Evolutionary conservation across 2,797 vertebrate species (phyloP), one percentile per base, ranked within the genome.

Genomic region (Notolabrus celidotus): DNA sequence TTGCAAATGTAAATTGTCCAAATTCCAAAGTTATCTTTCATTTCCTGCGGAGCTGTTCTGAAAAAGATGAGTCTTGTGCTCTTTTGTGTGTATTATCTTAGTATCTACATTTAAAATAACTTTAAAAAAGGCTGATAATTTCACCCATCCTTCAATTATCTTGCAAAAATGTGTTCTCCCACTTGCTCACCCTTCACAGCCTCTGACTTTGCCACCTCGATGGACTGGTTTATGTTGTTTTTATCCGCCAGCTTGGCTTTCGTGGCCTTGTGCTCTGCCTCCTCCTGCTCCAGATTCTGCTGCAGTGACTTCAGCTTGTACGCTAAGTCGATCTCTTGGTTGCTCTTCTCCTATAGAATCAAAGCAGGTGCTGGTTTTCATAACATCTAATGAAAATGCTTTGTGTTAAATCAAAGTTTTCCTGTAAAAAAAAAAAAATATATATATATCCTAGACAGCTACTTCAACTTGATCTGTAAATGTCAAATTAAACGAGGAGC

Each of bases 301-400:
- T 98, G 96, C 67, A 96, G 89, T 17, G 95, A 95, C 93, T 97
- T 99, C 55, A 99, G 94, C 90, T 97, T 96, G 67, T 97, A 99
- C 0, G 95, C 97, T 92, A 97, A 92, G 78, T 99, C 96, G 60
- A 99, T 99, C 94, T 98, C 98, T 89, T 97, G 95, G 85, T 97
- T 99, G 90, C 90, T 97, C 82, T 97, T 99, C 86, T 96, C 96
- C 98, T 99, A 71, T 47, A 67, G 5, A 73, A 41, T 39, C 42
- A 74, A 42, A 1, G 43, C 17, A n/a, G 14, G 17, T 68, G 58
- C 8, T 25, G 9, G 8, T 67, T 31, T 4, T 14, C 6, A 14
- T 31, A 5, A 33, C 27, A 39, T 49, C 20, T 52, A 2, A 6
- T 1, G 12, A 16, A n/a, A n/a, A n/a, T n/a, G 23, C 50, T 10